Evolutionary conservation across 2,113 vertebrate species (phyloP).

Genomic region (Chrysochloris asiatica): DNA sequence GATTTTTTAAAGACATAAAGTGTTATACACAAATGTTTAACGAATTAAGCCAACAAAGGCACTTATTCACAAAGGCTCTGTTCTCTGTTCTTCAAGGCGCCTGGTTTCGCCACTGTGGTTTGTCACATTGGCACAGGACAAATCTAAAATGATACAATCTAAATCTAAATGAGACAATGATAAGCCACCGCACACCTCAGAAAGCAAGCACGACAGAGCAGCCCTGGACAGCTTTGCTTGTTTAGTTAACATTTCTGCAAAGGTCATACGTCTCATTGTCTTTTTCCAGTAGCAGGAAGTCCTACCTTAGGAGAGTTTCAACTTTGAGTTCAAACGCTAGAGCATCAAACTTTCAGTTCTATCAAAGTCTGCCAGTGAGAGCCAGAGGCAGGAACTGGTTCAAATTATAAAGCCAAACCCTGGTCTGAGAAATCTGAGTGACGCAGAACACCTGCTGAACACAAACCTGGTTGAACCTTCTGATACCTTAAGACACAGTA

Average conservation of each 20-base stretch:
- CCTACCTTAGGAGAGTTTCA: background rate
- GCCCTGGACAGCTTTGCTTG: background rate
- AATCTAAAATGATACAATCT: too few species aligned
- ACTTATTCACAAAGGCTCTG: too few species aligned
- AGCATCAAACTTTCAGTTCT: background rate
- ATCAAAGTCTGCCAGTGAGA: background rate
- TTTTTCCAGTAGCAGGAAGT: background rate
- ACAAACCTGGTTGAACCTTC: background rate
- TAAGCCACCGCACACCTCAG: background rate
- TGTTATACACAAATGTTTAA: background rate
- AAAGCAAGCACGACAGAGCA: background rate
- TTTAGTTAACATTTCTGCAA: background rate
- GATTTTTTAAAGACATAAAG: background rate
- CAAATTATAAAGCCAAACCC: background rate
- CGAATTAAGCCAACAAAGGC: background rate
- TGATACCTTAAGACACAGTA: background rate
- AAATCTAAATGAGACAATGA: background rate
- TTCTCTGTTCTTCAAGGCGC: fast-evolving
- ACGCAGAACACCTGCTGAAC: background rate
- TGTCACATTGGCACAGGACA: too few species aligned
- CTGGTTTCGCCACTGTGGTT: background rate
- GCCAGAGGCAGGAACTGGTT: background rate
- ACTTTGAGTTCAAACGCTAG: background rate
- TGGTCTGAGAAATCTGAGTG: background rate
- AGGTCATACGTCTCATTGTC: background rate